Evolutionary conservation across 2,113 vertebrate species (phyloP).

Genomic region (Nesoenas mayeri): DNA sequence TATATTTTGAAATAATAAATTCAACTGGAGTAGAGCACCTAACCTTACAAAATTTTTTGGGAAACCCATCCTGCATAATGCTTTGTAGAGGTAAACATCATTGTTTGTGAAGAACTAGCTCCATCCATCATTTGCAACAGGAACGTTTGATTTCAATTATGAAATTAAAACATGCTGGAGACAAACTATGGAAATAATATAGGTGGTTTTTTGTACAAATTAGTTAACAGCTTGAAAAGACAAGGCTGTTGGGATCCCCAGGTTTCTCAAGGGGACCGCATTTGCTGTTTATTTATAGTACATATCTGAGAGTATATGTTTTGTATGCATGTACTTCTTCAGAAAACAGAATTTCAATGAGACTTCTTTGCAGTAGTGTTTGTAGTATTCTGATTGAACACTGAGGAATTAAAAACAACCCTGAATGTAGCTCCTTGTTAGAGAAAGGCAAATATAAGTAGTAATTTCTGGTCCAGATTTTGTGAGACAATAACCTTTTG

Average conservation of each 20-base stretch:
- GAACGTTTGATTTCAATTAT: not conserved
- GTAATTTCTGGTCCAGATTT: conserved; percentile 19
- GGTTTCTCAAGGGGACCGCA: not conserved
- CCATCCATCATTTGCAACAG: not conserved
- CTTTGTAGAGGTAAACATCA: not conserved
- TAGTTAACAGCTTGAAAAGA: not conserved
- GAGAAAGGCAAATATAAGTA: not conserved
- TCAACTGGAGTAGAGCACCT: not conserved
- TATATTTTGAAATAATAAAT: not conserved
- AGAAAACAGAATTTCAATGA: conserved; percentile 23
- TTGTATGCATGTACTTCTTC: not conserved
- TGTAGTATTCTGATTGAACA: not conserved
- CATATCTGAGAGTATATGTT: not conserved
- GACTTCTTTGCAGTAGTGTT: not conserved
- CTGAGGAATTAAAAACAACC: not conserved
- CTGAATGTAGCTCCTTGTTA: conserved; percentile 11
- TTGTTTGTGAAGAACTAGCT: not conserved
- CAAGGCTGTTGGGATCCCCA: not conserved
- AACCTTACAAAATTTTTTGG: not conserved
- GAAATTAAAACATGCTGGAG: not conserved
- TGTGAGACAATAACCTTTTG: conserved; percentile 40
- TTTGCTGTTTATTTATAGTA: conserved; percentile 10
- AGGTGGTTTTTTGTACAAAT: not conserved
- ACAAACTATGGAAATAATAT: not conserved
- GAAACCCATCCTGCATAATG: accelerated